Conservation (phyloP, 2,113 vertebrate genomes). For the Illadopsis cleaveri region DNA sequence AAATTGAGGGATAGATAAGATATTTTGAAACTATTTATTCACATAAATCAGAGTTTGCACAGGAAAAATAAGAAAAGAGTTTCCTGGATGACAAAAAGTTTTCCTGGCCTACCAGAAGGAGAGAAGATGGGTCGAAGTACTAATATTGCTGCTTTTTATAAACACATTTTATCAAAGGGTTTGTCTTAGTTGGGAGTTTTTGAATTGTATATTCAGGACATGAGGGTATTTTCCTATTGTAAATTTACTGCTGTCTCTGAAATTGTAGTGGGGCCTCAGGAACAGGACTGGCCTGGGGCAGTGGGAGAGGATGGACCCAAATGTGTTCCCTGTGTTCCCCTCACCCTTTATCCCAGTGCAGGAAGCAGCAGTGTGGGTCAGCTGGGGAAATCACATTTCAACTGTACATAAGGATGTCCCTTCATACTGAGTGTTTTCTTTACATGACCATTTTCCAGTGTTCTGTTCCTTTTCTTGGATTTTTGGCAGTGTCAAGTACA, state of each 20-base stretch:
- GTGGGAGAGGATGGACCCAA: not conserved
- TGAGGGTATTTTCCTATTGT: not conserved
- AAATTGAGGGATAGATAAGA: not conserved
- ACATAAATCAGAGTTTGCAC: not conserved
- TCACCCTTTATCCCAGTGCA: not conserved
- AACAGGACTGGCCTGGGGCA: not conserved
- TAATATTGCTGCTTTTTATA: not conserved
- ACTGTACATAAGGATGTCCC: fast-evolving
- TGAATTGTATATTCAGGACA: not conserved
- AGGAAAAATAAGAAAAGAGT: not conserved
- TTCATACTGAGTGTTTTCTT: not conserved
- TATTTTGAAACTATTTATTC: not conserved
- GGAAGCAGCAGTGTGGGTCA: not conserved
- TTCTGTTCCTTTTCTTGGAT: not conserved
- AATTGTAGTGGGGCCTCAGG: not conserved
- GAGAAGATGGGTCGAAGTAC: not conserved
- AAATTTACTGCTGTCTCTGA: not conserved
- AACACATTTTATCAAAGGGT: not conserved
- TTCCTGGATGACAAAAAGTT: not conserved
- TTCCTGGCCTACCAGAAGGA: not conserved
- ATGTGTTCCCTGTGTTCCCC: not conserved
- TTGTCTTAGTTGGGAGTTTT: not conserved
- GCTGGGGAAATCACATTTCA: not conserved
- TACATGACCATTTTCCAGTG: not conserved
- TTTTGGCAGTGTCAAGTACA: not conserved